Base-by-base conservation (phyloP, 2,113 vertebrate species). In the Pholis gunnellus region DNA sequence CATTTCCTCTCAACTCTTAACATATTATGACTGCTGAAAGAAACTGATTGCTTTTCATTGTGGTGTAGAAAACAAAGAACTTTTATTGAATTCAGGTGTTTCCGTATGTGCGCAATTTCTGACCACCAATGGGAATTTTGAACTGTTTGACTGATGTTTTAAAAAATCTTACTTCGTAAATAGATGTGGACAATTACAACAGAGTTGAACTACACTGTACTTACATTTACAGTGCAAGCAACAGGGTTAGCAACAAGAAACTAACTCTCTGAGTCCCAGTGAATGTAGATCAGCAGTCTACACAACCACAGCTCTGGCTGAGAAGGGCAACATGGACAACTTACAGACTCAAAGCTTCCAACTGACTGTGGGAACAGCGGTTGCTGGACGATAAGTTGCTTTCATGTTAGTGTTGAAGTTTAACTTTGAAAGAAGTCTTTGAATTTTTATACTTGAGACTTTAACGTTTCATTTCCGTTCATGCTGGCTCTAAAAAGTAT, bases 301-400 rank as follows among this genome's bases (percentile, higher is more conserved):
- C 7, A 10, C 38, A 75, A 66, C 66, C 5, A 44, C 10, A 14
- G 68, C 36, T 61, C 17, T 18, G 29, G 31, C 9, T 75, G 46
- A 79, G 70, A 67, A 79, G 20, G 75, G 29, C 50, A 54, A 57
- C 46, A 48, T 5, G 9, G 56, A 84, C 42, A 66, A 72, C 50
- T 44, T 80, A 38, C 79, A 82, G 61, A 50, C 61, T 86, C 22
- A 73, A 78, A 1, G 64, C 27, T 18, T 75, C 42, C 6, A 31
- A 29, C n/a, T 71, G 29, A 57, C 25, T 5, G 3, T 67, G 0
- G 38, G 66, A 60, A 40, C 52, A 5, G 34, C 22, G 14, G 4
- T 38, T 27, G 4, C n/a, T 71, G 25, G 2, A 73, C 2, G 36
- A 36, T 22, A 2, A 4, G 1, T 3, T 14, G 31, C 27, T 13